Conservation (phyloP, 2,888 invertebrate genomes). For the Agrenia bidenticulata region DNA sequence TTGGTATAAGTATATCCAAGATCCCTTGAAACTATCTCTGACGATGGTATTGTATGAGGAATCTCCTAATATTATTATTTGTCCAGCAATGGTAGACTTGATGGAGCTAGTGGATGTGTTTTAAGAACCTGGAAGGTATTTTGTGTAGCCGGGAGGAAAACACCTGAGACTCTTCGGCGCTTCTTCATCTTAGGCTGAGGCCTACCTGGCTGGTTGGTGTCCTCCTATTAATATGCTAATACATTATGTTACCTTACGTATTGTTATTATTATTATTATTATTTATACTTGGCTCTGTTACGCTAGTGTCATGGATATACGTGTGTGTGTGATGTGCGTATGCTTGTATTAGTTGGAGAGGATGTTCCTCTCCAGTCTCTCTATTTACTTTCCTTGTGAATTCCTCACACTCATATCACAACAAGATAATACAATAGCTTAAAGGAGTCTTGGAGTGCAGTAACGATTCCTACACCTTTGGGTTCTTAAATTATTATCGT, state of each 20-base stretch:
- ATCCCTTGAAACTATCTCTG: too few relatives aligned
- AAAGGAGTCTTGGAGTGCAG: too few relatives aligned
- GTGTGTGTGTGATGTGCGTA: background rate
- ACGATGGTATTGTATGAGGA: too few relatives aligned
- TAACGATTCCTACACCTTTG: too few relatives aligned
- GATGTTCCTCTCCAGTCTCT: background rate
- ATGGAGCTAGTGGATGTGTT: slow-evolving; percentile 11
- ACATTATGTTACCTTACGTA: slow-evolving; percentile 4
- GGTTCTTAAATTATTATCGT: too few relatives aligned
- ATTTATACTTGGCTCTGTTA: background rate
- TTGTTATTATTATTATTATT: background rate
- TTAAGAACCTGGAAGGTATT: slow-evolving; percentile 18
- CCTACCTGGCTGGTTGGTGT: slow-evolving; percentile 20
- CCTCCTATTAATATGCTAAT: slow-evolving; percentile 48
- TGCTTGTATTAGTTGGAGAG: background rate
- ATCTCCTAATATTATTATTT: too few relatives aligned
- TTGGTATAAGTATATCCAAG: too few relatives aligned
- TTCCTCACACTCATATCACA: too few relatives aligned
- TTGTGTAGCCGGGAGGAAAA: slow-evolving; percentile 41
- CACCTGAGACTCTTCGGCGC: slow-evolving; percentile 53
- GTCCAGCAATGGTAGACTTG: slow-evolving; percentile 11
- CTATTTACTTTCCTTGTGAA: slow-evolving; percentile 9
- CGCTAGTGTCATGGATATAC: background rate
- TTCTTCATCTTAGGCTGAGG: slow-evolving; percentile 14
- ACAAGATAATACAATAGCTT: too few relatives aligned